Conservation (phyloP, 1,140 invertebrate species). For the Babylonia areolata region DNA sequence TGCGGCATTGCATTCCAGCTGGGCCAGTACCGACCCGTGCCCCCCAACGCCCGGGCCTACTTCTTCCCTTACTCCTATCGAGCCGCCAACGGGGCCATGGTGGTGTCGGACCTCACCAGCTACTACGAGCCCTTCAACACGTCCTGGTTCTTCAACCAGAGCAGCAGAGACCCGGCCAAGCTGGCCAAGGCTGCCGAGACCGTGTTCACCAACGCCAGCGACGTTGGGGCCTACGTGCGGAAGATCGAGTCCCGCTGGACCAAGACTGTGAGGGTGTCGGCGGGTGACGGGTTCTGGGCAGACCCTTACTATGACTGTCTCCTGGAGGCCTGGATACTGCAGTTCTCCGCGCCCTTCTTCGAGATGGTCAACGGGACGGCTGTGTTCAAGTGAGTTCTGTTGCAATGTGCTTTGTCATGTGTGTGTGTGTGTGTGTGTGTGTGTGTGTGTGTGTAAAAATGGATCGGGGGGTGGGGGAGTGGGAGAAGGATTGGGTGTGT, state of each 20-base stretch:
- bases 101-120: slow-evolving; percentile 46
- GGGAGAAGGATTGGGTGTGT: background rate
- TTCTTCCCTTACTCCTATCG: slow-evolving; percentile 53
- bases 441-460: background rate
- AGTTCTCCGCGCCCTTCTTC: slow-evolving; percentile 61
- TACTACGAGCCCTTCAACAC: slow-evolving; percentile 40
- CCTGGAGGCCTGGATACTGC: slow-evolving; percentile 52
- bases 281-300: slow-evolving; percentile 55
- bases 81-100: slow-evolving; percentile 17
- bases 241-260: slow-evolving; percentile 41
- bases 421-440: background rate
- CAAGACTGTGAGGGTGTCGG: slow-evolving; percentile 36
- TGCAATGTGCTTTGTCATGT: too few relatives aligned
- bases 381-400: slow-evolving; percentile 62
- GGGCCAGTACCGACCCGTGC: slow-evolving; percentile 35
- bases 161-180: slow-evolving; percentile 29
- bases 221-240: slow-evolving; percentile 35
- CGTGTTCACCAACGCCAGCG: slow-evolving; percentile 43
- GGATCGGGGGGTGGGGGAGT: background rate
- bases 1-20: slow-evolving; percentile 57
- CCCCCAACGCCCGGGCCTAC: slow-evolving; percentile 25
- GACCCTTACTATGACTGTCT: slow-evolving; percentile 57
- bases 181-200: slow-evolving; percentile 29
- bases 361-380: slow-evolving; percentile 42
- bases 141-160: slow-evolving; percentile 45